phyloP scores from a whole-genome alignment of 2,888 invertebrate species.

The Xestia sexstrigata region DNA sequence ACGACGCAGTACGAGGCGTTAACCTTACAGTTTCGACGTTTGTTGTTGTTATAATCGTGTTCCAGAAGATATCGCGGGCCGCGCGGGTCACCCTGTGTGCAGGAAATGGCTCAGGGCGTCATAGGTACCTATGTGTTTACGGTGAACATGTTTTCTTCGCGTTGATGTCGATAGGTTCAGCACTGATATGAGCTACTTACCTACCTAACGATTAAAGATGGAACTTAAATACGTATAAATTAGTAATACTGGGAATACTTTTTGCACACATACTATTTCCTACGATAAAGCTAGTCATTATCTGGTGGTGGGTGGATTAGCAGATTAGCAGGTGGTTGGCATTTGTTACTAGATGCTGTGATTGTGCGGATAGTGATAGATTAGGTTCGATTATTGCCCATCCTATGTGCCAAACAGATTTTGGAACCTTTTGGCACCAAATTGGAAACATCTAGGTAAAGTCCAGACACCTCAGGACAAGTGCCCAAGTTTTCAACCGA shows the following conservation, averaged over 20 bases:
- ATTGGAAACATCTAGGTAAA: background rate
- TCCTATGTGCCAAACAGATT: background rate
- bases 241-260: background rate
- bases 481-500: background rate
- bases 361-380: background rate
- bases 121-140: slow-evolving; percentile 57
- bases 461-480: background rate
- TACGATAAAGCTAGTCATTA: background rate
- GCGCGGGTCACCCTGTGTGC: slow-evolving; percentile 55
- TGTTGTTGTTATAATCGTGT: slow-evolving; percentile 69
- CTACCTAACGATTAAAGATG: background rate
- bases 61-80: slow-evolving; percentile 60
- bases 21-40: slow-evolving; percentile 71
- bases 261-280: background rate
- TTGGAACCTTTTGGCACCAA: too few species aligned
- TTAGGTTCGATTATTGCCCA: background rate
- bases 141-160: slow-evolving; percentile 37
- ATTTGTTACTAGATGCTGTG: background rate
- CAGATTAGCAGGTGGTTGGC: background rate
- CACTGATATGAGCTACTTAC: background rate
- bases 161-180: slow-evolving; percentile 9
- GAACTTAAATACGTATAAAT: background rate
- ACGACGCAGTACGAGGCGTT: slow-evolving; percentile 80
- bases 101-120: slow-evolving; percentile 63
- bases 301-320: background rate